These are phyloP conservation scores for Halcyon badia DNA, from an alignment of 2,797 vertebrate species.

Conservation along the genomic window DNA sequence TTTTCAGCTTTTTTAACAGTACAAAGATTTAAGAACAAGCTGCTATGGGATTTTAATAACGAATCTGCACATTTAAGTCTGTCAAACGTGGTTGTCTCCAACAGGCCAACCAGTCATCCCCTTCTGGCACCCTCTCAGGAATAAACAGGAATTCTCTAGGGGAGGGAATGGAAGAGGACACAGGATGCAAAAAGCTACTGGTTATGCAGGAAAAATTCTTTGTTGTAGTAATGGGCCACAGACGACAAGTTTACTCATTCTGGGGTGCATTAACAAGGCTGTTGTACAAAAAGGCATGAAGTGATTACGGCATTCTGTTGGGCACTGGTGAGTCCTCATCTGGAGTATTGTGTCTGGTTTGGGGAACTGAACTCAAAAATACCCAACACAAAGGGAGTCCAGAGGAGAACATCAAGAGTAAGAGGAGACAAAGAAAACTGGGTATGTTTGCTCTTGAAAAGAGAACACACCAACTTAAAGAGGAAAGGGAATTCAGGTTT, in stretches of 20 bases:
- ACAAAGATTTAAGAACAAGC: not conserved
- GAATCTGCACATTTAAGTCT: not conserved
- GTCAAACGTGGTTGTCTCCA: not conserved
- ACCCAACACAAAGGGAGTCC: not conserved
- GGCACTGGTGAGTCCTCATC: not conserved
- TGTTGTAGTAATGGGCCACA: not conserved
- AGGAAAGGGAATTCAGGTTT: not conserved
- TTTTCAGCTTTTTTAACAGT: not conserved
- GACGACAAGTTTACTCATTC: slow-evolving; percentile 15
- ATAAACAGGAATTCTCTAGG: slow-evolving; percentile 28
- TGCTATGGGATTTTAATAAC: not conserved
- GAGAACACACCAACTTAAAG: not conserved
- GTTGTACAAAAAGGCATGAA: not conserved
- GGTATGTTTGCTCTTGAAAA: not conserved
- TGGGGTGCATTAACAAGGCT: not conserved
- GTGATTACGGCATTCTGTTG: not conserved
- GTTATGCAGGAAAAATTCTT: slow-evolving; percentile 7
- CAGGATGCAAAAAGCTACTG: slow-evolving; percentile 3
- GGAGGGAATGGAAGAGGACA: not conserved
- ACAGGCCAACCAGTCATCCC: not conserved
- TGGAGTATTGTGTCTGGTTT: not conserved
- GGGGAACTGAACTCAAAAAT: not conserved
- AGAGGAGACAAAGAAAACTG: not conserved
- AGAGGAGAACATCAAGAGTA: not conserved
- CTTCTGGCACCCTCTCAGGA: slow-evolving; percentile 1